Conservation (phyloP, 2,888 invertebrate species). For the Ecliptopera silaceata region DNA sequence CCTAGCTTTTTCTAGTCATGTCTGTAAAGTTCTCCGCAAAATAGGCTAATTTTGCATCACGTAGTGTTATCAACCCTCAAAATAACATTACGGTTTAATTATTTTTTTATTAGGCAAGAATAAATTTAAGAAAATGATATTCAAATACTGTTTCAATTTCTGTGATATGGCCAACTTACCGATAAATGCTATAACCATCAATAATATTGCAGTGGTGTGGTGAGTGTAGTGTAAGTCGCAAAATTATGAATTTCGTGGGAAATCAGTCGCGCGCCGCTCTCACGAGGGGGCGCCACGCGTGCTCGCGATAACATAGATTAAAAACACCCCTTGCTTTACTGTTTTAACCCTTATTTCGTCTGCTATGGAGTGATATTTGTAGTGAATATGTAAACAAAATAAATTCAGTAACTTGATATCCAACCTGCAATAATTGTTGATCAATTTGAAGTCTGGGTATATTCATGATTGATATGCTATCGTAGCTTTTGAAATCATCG, state of each 20-base stretch:
- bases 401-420: slow-evolving; percentile 16
- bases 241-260: slow-evolving; percentile 53
- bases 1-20: too few relatives aligned
- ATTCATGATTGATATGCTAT: slow-evolving; percentile 6
- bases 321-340: slow-evolving; percentile 28
- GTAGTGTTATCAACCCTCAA: too few relatives aligned
- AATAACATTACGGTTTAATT: too few relatives aligned
- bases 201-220: not conserved
- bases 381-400: not conserved
- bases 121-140: too few relatives aligned
- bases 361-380: not conserved
- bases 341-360: not conserved
- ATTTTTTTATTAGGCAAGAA: too few relatives aligned
- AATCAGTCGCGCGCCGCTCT: slow-evolving; percentile 52
- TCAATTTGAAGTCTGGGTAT: not conserved
- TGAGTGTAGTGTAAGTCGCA: not conserved
- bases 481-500: too few relatives aligned
- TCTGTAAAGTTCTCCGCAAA: too few relatives aligned
- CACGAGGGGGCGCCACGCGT: slow-evolving; percentile 56
- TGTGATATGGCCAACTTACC: too few relatives aligned
- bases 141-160: too few relatives aligned
- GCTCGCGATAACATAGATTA: slow-evolving; percentile 42
- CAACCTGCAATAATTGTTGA: slow-evolving; percentile 26
- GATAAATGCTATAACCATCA: too few relatives aligned
- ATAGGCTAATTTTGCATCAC: too few relatives aligned